Conservation (phyloP, 1,140 invertebrate genomes). For the Brachionus rubens region DNA sequence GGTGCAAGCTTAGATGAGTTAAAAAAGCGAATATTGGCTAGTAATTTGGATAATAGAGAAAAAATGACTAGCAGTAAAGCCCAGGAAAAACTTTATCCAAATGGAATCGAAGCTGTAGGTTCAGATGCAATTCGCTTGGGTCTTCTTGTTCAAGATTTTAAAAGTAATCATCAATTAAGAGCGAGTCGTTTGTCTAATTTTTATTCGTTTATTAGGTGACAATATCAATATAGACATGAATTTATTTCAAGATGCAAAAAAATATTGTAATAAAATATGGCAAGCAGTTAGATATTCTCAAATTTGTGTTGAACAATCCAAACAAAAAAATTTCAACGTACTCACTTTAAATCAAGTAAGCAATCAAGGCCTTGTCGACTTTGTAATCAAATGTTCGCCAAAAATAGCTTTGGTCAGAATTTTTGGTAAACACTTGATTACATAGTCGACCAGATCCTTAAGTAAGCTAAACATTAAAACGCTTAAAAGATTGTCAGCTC, state of each 20-base stretch:
- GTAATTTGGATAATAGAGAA: constrained; percentile 84
- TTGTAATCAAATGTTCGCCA: background rate
- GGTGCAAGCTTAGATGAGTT: constrained; percentile 74
- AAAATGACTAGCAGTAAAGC: constrained; percentile 71
- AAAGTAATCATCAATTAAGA: constrained; percentile 82
- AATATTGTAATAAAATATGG: constrained; percentile 92
- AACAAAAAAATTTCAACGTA: background rate
- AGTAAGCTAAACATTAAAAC: too few relatives aligned
- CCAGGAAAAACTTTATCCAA: constrained; percentile 86
- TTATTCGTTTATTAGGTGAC: constrained; percentile 64
- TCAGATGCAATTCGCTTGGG: constrained; percentile 95
- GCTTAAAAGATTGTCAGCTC: constrained; percentile 39
- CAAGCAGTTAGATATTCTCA: constrained; percentile 92
- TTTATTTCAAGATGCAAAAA: constrained; percentile 37
- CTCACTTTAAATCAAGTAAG: background rate
- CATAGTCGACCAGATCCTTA: too few relatives aligned
- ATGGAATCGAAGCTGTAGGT: constrained; percentile 97
- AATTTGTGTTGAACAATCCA: background rate
- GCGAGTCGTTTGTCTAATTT: constrained; percentile 95
- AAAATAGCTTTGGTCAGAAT: too few relatives aligned
- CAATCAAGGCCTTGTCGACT: background rate
- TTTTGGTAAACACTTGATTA: too few relatives aligned
- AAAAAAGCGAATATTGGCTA: background rate
- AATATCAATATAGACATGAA: constrained; percentile 44
- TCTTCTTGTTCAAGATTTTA: constrained; percentile 83